Evolutionary conservation across 2,113 vertebrate genomes (phyloP), one percentile per base, ranked within the genome.

Genomic region (Vidua chalybeata): DNA sequence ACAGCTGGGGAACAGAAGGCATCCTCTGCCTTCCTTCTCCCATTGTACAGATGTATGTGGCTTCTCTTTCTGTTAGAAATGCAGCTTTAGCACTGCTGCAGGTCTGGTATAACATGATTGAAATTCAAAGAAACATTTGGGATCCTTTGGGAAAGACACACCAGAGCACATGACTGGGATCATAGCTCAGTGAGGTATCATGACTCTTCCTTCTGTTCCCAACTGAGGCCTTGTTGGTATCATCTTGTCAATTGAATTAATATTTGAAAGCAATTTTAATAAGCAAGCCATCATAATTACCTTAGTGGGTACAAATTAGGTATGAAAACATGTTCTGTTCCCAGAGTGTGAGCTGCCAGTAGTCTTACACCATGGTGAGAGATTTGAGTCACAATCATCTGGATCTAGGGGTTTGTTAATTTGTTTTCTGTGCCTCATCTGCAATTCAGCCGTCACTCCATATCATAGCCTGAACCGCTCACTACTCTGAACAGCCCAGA

Each of bases 131-230:
- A 76, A 93, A 64, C 31, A 7, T 43, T 78, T 61, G 37, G 24
- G 31, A 85, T 87, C 61, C 69, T 62, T 46, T 80, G 68, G 73
- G 33, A 78, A 84, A 33, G 43, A 33, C 0, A 1, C 35, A 74
- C 9, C 39, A 33, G 68, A 30, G 18, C 22, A n/a, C 0, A 0
- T 54, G 56, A 43, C 16, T 15, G 64, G 52, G 56, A 52, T 30
- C 0, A 0, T 15, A 46, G 27, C 56, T 89, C n/a, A 20, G 41
- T 41, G 39, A 68, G n/a, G 13, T 80, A 18, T 45, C 19, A 5
- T 46, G 39, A 30, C 37, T 84, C 77, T 13, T 71, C 43, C 39
- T 63, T 77, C n/a, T 67, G 6, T 59, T 84, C 43, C 28, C 0
- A 0, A 9, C 27, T 46, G 68, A 35, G 46, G 31, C 28, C 26